A percentile compares a stretch with the other conserved stretches of the same genome.
Conservation (phyloP, 2,888 invertebrate genomes). For the Antheraea assamensis region DNA sequence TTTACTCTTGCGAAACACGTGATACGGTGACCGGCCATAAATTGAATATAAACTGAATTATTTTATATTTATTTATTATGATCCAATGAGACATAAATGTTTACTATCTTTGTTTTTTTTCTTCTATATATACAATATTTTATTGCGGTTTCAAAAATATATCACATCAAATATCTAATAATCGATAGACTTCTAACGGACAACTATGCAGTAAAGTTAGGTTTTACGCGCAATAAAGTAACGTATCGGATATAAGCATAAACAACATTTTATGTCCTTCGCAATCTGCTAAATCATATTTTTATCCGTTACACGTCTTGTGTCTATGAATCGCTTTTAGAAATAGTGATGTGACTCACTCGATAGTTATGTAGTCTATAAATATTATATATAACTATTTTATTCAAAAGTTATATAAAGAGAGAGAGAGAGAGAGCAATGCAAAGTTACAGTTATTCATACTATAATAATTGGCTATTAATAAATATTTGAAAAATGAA, state of each 20-base stretch:
- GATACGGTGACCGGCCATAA: too few species aligned
- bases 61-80: not conserved
- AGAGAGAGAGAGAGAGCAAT: not conserved
- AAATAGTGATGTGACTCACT: not conserved
- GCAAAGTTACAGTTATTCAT: not conserved
- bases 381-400: not conserved
- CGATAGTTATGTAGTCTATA: slow-evolving; percentile 5
- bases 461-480: not conserved
- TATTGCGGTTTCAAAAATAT: slow-evolving; percentile 31
- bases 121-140: not conserved
- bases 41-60: not conserved
- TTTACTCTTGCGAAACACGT: too few species aligned
- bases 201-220: slow-evolving; percentile 64
- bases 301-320: slow-evolving; percentile 48
- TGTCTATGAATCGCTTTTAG: slow-evolving; percentile 11
- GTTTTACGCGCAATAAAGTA: slow-evolving; percentile 75
- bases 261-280: slow-evolving; percentile 75
- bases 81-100: not conserved
- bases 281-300: slow-evolving; percentile 75
- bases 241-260: slow-evolving; percentile 70
- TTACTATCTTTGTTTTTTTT: not conserved
- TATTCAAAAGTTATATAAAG: too few species aligned
- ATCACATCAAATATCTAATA: slow-evolving; percentile 47
- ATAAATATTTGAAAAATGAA: not conserved
- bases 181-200: slow-evolving; percentile 62